Percentiles rank a stretch among this genome's conserved stretches.
These are phyloP conservation scores for Tragulus kanchil DNA, from an alignment of 2,113 vertebrate genomes.

Conservation along the genomic window DNA sequence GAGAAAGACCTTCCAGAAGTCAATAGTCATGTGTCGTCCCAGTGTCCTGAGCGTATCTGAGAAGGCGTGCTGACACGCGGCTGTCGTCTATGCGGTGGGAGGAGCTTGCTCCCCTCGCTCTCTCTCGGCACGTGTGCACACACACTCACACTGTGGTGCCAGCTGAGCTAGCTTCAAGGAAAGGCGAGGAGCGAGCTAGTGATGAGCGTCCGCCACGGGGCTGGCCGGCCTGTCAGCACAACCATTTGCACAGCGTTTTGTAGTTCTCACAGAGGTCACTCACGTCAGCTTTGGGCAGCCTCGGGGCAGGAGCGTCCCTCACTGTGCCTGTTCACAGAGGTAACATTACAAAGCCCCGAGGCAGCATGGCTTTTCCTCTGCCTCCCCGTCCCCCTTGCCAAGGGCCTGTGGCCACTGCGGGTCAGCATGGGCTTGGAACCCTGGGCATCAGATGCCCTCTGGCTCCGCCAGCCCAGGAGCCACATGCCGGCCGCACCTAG, in stretches of 20 bases:
- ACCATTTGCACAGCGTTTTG: rapidly evolving
- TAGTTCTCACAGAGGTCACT: not conserved
- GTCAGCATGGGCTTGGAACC: not conserved
- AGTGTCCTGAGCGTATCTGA: not conserved
- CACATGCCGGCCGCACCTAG: rapidly evolving
- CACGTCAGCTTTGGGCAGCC: not conserved
- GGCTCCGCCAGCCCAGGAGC: rapidly evolving
- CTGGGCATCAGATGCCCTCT: rapidly evolving
- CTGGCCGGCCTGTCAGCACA: not conserved
- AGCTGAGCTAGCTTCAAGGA: not conserved
- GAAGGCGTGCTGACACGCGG: not conserved
- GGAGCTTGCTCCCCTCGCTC: not conserved
- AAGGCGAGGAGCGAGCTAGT: not conserved
- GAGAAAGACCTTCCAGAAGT: not conserved
- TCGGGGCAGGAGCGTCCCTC: rapidly evolving
- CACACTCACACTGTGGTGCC: too few species aligned
- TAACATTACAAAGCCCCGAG: rapidly evolving
- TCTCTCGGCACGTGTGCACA: not conserved
- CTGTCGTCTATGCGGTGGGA: too few species aligned
- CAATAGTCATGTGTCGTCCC: not conserved
- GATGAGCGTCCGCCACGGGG: too few species aligned
- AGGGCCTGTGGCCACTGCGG: rapidly evolving
- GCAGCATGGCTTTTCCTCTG: rapidly evolving
- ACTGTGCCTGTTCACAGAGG: not conserved
- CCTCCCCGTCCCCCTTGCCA: not conserved